These are phyloP conservation scores for Rhopilema esculentum DNA, from an alignment of 30 jellyfish, hydroid and myxozoan genomes.

Conservation along the genomic window DNA sequence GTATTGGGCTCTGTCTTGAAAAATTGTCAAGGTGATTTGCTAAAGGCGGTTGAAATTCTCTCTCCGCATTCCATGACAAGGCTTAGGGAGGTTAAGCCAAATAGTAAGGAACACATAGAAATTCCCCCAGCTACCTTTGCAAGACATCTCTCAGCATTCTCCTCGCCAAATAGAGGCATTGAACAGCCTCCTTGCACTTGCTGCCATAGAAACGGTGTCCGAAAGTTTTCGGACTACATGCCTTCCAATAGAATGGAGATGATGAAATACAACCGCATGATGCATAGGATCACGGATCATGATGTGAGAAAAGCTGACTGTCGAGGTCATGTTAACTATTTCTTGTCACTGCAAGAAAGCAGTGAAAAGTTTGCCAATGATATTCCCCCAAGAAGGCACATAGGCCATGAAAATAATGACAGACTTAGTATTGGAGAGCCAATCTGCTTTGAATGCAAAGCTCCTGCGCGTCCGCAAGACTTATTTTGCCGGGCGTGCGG, in stretches of 20 bases:
- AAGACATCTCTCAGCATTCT: constrained; percentile 65
- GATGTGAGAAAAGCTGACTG: constrained; percentile 43
- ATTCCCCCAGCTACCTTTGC: constrained; percentile 26
- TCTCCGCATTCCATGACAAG: constrained; percentile 84
- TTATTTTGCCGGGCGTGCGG: constrained; percentile 75
- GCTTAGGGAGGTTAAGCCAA: constrained; percentile 49
- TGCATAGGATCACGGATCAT: constrained; percentile 49
- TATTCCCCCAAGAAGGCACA: constrained; percentile 22
- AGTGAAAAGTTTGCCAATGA: constrained; percentile 31
- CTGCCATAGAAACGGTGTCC: constrained; percentile 49
- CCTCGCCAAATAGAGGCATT: constrained; percentile 44
- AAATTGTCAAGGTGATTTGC: constrained; percentile 81
- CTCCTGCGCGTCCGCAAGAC: constrained; percentile 66
- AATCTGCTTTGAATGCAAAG: constrained; percentile 60
- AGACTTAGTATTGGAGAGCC: constrained; percentile 19
- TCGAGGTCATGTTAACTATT: constrained; percentile 50
- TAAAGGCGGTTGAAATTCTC: constrained; percentile 72
- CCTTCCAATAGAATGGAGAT: constrained; percentile 39
- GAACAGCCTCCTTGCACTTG: constrained; percentile 63
- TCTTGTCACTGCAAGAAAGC: constrained; percentile 56
- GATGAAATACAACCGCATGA: constrained; percentile 44
- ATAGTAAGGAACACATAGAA: constrained; percentile 2
- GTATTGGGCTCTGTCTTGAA: constrained; percentile 73
- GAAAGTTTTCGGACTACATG: constrained; percentile 38
- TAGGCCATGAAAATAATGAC: constrained; percentile 12